A percentile compares a stretch with the other conserved stretches of the same genome.
phyloP scores from a whole-genome alignment of 2,113 vertebrate species.

The Tachuris rubrigastra region DNA sequence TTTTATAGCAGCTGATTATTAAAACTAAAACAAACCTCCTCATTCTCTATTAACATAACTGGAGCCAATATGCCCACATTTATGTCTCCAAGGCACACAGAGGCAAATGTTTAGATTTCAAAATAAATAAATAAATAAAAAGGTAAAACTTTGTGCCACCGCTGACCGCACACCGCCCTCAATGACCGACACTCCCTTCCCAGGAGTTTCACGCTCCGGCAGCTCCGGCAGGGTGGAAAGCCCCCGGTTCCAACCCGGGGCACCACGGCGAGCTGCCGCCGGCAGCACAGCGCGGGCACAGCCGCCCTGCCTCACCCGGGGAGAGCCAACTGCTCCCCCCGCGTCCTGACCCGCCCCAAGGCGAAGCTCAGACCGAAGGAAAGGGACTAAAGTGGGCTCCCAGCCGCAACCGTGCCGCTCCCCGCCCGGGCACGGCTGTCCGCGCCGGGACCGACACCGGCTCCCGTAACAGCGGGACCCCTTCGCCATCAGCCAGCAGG shows the following conservation, averaged over 20 bases:
- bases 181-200: neutral
- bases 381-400: neutral
- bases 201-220: neutral
- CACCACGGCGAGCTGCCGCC: neutral
- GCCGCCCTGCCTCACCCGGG: neutral
- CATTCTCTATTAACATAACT: neutral
- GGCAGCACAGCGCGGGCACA: accelerated
- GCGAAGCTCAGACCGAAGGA: neutral
- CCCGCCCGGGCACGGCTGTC: neutral
- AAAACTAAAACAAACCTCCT: neutral
- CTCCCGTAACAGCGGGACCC: neutral
- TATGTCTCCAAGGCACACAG: neutral
- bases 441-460: neutral
- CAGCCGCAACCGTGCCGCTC: neutral
- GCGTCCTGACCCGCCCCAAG: neutral
- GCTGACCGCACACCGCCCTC: neutral
- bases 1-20: neutral
- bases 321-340: too few species aligned
- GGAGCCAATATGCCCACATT: neutral
- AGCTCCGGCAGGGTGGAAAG: neutral
- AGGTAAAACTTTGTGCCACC: neutral
- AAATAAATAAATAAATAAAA: neutral
- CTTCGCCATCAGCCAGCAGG: neutral
- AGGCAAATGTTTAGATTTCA: neutral
- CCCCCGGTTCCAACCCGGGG: accelerated